These are phyloP conservation scores for Rhineura floridana DNA, from an alignment of 2,113 vertebrate species.

Conservation along the genomic window DNA sequence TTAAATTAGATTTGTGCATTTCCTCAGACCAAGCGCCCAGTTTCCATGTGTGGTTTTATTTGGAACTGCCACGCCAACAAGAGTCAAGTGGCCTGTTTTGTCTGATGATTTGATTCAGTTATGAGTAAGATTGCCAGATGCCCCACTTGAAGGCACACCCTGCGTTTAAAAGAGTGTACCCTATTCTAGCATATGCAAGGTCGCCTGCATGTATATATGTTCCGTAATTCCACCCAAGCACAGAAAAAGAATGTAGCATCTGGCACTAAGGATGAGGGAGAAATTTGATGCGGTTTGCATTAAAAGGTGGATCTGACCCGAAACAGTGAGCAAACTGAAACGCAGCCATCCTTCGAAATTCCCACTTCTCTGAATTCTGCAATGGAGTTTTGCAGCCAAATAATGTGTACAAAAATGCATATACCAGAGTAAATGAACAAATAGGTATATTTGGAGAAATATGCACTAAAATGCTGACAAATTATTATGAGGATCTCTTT, in stretches of 20 bases:
- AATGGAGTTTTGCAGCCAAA: too few relatives aligned
- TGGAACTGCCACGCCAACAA: slow-evolving; percentile 7
- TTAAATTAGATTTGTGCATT: slow-evolving; percentile 26
- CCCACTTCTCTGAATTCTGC: too few relatives aligned
- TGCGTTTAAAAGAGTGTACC: neutral
- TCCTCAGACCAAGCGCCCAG: slow-evolving; percentile 12
- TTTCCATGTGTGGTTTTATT: slow-evolving; percentile 28
- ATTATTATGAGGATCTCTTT: too few relatives aligned
- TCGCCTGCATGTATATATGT: neutral
- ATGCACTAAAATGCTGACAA: too few relatives aligned
- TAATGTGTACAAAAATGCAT: too few relatives aligned
- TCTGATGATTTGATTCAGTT: slow-evolving; percentile 16
- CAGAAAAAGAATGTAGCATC: neutral
- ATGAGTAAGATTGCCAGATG: neutral
- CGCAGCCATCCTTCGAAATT: too few relatives aligned
- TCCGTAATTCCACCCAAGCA: neutral
- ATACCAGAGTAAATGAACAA: too few relatives aligned
- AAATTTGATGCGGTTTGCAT: too few relatives aligned
- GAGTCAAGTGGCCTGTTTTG: neutral
- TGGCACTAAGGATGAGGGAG: too few relatives aligned
- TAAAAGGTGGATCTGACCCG: too few relatives aligned
- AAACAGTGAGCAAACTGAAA: too few relatives aligned
- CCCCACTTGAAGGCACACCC: neutral
- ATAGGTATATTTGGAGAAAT: too few relatives aligned
- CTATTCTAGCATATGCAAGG: neutral